phyloP scores from a whole-genome alignment of 2,888 invertebrate species.

The Pantelozetes paolii region DNA sequence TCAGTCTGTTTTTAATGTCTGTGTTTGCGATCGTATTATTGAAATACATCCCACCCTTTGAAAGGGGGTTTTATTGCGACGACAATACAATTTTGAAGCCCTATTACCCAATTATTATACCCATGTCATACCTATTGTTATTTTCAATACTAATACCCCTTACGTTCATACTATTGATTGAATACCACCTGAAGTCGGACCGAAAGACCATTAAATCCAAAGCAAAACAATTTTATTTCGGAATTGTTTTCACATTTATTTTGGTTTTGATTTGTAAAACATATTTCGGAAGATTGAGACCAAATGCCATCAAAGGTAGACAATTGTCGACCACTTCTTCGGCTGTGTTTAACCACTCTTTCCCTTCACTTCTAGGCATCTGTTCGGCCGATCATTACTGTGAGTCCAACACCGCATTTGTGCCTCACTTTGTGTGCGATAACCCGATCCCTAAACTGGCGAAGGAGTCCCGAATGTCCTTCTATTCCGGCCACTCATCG shows the following conservation, averaged over 20 bases:
- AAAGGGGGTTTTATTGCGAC: slow-evolving; percentile 15
- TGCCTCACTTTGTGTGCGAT: background rate
- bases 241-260: slow-evolving; percentile 22
- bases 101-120: slow-evolving; percentile 1
- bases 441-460: background rate
- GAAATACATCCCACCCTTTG: background rate
- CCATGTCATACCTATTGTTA: background rate
- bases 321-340: background rate
- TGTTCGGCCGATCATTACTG: slow-evolving; percentile 8
- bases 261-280: background rate
- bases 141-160: background rate
- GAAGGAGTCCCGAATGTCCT: slow-evolving; percentile 36
- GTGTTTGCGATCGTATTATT: background rate
- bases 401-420: background rate
- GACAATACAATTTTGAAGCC: slow-evolving; percentile 4
- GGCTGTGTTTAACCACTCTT: background rate
- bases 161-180: background rate
- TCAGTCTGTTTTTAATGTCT: background rate
- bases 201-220: background rate
- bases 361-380: background rate
- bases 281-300: slow-evolving; percentile 26
- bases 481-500: slow-evolving; percentile 41
- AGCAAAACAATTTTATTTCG: slow-evolving; percentile 24
- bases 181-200: background rate
- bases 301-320: background rate